Conservation (phyloP, 2,113 vertebrate genomes). For the Uria lomvia region DNA sequence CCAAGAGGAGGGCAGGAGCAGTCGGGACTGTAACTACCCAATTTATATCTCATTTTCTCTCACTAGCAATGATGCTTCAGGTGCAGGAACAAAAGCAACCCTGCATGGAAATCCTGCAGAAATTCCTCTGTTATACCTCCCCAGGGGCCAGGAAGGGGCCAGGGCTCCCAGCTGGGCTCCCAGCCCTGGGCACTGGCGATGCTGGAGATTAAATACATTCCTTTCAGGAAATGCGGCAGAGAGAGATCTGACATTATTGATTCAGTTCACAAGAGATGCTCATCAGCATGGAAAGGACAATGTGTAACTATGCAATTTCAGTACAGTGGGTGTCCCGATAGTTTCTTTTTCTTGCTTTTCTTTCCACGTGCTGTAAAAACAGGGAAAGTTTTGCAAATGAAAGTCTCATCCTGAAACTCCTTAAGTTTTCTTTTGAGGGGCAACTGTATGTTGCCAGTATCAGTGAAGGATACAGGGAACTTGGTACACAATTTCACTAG, state of each 20-base stretch:
- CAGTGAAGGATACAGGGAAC: background rate
- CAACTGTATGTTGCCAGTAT: background rate
- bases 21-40: background rate
- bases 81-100: background rate
- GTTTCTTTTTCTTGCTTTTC: background rate
- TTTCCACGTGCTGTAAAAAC: background rate
- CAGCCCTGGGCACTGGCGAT: background rate
- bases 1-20: background rate
- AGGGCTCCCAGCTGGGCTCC: background rate
- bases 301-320: conserved; percentile 46
- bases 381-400: background rate
- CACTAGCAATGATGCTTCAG: background rate
- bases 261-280: conserved; percentile 22
- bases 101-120: background rate
- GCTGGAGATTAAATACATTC: conserved; percentile 15
- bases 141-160: background rate
- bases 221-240: background rate
- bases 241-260: background rate
- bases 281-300: conserved; percentile 38
- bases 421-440: background rate
- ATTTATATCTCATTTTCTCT: background rate
- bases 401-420: background rate
- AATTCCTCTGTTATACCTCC: background rate
- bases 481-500: background rate
- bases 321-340: background rate